Evolutionary conservation across 2,888 invertebrate species (phyloP), one percentile per base, ranked within the genome.

Genomic region (Syrphus vitripennis): DNA sequence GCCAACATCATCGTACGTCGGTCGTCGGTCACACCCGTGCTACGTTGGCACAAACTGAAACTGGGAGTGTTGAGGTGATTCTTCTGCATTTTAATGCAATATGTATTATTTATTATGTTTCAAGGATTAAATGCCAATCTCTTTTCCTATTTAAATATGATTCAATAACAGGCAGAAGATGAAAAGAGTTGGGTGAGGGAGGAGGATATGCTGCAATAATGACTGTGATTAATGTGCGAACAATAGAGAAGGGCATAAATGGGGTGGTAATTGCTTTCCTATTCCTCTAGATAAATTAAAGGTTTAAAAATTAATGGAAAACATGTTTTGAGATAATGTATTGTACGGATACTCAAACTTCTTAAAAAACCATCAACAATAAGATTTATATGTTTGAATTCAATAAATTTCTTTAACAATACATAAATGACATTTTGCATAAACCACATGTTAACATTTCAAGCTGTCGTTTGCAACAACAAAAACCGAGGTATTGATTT

Each of bases 51-150:
- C 19, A 57, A 55, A 57, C 34, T 7, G 19, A 29, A 6, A 29
- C 24, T 4, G 26, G 16, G 26, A 14, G n/a, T 34, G 16, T 34
- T 14, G 24, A 63, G 40, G 72, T 67, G 61, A 70, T 69, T 69
- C 67, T 70, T 72, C 26, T 76, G 72, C 84, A 77, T 72, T 81
- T 86, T 72, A 81, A 86, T 86, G 84, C 77, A 86, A 81, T 77
- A 72, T 84, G 50, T 71, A 80, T 79, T 75, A 84, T 84, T 84
- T 84, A 84, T 84, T 65, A 72, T 81, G 55, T 77, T 81, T 77
- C 71, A 61, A 77, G 81, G 81, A 77, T 86, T 86, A 81, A 86
- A 81, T 81, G 76, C 77, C 84, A 81, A 86, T 86, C 81, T 81
- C 69, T 29, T 76, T 80, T 76, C 37, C 76, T 71, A 84, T 84